Conservation (phyloP, 2,113 vertebrate genomes). For the Strix uralensis region DNA sequence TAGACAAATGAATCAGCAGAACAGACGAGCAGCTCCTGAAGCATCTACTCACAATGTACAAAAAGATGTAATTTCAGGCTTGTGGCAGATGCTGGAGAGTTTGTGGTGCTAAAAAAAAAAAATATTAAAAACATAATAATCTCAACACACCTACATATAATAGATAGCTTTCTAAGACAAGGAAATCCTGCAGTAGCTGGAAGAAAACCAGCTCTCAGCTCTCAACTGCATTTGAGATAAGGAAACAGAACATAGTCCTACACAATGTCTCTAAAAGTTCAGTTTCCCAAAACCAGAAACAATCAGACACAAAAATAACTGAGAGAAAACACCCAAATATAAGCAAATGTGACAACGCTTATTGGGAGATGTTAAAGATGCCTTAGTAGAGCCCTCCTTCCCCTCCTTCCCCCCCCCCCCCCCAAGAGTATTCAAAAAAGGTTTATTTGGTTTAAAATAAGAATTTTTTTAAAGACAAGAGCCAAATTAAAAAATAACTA, state of each 20-base stretch:
- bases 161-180: slow-evolving; percentile 17
- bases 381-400: background rate
- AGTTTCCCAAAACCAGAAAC: background rate
- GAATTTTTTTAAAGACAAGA: background rate
- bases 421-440: background rate
- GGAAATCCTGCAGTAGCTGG: slow-evolving; percentile 37
- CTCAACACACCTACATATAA: background rate
- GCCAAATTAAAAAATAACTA: background rate
- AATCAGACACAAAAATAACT: slow-evolving; percentile 1
- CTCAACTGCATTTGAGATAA: background rate
- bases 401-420: accelerated
- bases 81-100: slow-evolving; percentile 25
- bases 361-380: background rate
- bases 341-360: background rate
- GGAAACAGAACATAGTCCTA: background rate
- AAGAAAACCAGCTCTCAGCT: background rate
- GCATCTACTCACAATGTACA: background rate
- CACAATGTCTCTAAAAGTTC: background rate
- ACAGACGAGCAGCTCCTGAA: slow-evolving; percentile 14
- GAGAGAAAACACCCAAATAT: slow-evolving; percentile 1
- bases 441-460: background rate
- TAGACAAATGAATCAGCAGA: slow-evolving; percentile 8
- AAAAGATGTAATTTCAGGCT: slow-evolving; percentile 9
- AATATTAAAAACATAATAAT: background rate
- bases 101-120: no score